Evolutionary conservation across 2,888 invertebrate genomes (phyloP).

Genomic region (Steinernema scapterisci): DNA sequence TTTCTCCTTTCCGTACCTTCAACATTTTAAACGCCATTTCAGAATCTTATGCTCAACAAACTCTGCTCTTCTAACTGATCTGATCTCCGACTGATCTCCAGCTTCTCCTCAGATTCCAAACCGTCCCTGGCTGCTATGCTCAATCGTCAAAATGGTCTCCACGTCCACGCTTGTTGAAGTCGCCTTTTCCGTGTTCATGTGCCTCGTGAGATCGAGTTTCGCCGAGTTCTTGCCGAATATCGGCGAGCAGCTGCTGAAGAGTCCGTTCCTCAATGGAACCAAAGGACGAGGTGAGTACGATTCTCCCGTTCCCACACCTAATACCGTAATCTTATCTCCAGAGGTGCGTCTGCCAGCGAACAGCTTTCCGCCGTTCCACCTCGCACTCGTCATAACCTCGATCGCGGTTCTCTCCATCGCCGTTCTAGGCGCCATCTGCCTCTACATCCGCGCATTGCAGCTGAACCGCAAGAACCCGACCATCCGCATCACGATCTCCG

Average conservation of each 20-base stretch:
- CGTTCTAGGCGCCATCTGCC: conserved; percentile 20
- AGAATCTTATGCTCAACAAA: no score
- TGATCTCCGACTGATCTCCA: no score
- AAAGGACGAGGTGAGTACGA: conserved; percentile 4
- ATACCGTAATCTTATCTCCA: not conserved
- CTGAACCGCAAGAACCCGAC: conserved; percentile 20
- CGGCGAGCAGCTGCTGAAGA: not conserved
- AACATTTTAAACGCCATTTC: no score
- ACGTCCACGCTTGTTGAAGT: not conserved
- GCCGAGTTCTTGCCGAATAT: conserved; percentile 25
- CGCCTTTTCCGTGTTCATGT: not conserved
- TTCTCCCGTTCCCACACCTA: not conserved
- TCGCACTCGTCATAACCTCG: conserved; percentile 14
- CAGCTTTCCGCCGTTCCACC: conserved; percentile 19
- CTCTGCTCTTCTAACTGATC: no score
- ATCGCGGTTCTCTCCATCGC: conserved; percentile 11
- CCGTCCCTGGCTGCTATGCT: no score
- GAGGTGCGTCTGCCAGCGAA: conserved; percentile 17
- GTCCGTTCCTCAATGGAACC: not conserved
- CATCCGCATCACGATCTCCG: conserved; percentile 23
- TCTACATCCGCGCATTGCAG: conserved; percentile 20
- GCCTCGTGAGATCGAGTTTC: not conserved
- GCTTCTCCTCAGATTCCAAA: no score
- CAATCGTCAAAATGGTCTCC: not conserved
- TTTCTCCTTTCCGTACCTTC: no score